These are phyloP conservation scores for Pseudomyrmex gracilis DNA, from an alignment of 1,140 invertebrate genomes.

Conservation along the genomic window DNA sequence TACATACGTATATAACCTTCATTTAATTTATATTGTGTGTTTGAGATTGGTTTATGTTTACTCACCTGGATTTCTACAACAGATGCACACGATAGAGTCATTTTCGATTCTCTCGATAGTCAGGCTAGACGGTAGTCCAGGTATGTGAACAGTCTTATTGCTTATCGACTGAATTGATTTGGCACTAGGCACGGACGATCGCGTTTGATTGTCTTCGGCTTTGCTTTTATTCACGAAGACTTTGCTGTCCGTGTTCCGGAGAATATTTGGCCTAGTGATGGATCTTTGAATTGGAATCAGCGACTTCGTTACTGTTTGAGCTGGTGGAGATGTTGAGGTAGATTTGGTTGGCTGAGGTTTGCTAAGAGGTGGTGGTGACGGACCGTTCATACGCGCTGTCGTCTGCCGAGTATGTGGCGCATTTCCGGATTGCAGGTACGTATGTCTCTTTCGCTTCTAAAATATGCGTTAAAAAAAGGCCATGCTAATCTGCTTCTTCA, in stretches of 20 bases:
- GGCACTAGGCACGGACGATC: conserved; percentile 77
- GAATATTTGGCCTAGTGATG: conserved; percentile 72
- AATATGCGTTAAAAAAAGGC: conserved; percentile 51
- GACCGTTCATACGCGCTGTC: conserved; percentile 80
- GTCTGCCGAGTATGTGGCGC: conserved; percentile 86
- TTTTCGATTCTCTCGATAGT: conserved; percentile 81
- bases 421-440: conserved; percentile 83
- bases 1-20: too few relatives aligned
- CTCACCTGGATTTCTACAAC: conserved; percentile 84
- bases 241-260: conserved; percentile 77
- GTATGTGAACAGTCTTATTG: conserved; percentile 80
- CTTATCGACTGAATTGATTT: conserved; percentile 81
- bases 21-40: background rate
- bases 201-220: conserved; percentile 72
- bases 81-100: conserved; percentile 83
- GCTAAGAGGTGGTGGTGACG: conserved; percentile 77
- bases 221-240: conserved; percentile 72
- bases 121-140: conserved; percentile 79
- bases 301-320: conserved; percentile 72
- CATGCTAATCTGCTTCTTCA: background rate
- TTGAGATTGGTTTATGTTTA: conserved; percentile 11
- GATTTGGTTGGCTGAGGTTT: conserved; percentile 67
- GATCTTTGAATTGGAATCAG: conserved; percentile 75
- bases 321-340: conserved; percentile 57
- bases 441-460: conserved; percentile 84